Percentiles rank a stretch among this genome's conserved stretches.
phyloP scores from a whole-genome alignment of 2,888 invertebrate species.

The Calliopum simillimum region DNA sequence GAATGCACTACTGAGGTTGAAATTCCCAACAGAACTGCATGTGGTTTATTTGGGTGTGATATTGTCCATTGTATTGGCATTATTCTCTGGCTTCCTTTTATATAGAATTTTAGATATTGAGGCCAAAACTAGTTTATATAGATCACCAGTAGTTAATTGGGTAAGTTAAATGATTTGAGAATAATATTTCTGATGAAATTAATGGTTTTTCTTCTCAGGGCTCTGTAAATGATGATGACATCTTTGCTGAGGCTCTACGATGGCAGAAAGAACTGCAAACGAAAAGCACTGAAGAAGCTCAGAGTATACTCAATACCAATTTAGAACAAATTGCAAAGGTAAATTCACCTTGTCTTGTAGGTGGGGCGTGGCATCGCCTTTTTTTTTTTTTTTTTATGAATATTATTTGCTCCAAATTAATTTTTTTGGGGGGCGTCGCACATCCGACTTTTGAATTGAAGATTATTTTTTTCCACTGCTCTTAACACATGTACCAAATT shows the following conservation, averaged over 20 bases:
- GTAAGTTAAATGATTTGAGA: constrained; percentile 53
- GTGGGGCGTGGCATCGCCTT: neutral
- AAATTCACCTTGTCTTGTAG: constrained; percentile 45
- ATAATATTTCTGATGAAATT: neutral
- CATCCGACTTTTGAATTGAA: too few relatives aligned
- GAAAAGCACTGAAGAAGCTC: constrained; percentile 78
- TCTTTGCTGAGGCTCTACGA: constrained; percentile 76
- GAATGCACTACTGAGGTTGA: constrained; percentile 51
- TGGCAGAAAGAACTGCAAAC: constrained; percentile 79
- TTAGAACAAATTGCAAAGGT: constrained; percentile 86
- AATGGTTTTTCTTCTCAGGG: constrained; percentile 46
- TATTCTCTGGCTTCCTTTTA: constrained; percentile 64
- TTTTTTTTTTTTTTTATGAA: neutral
- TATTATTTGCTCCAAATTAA: neutral
- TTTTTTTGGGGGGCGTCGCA: too few relatives aligned
- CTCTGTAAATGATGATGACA: constrained; percentile 71
- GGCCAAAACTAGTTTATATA: constrained; percentile 62
- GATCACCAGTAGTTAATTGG: constrained; percentile 64
- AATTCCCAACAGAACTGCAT: constrained; percentile 62
- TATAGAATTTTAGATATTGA: constrained; percentile 66
- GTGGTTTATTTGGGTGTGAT: constrained; percentile 64
- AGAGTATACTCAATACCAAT: constrained; percentile 81
- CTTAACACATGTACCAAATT: too few relatives aligned
- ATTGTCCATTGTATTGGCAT: constrained; percentile 61
- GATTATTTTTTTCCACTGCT: too few relatives aligned